Conservation (phyloP, 2,888 invertebrate genomes). For the Byasa hedistus region DNA sequence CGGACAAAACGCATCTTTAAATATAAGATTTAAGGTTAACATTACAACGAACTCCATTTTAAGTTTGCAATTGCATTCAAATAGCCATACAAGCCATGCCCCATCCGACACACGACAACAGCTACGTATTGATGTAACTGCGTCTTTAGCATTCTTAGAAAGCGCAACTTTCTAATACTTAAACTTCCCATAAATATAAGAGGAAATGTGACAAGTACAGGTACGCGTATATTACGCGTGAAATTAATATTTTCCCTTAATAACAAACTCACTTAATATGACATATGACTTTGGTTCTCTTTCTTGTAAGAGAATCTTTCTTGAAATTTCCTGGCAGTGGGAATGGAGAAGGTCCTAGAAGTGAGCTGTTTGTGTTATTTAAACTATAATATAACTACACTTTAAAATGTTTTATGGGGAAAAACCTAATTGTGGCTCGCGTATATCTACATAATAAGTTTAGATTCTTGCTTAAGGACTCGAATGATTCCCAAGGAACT, state of each 20-base stretch:
- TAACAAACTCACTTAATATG: neutral
- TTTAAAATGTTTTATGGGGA: no score
- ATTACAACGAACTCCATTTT: slow-evolving; percentile 34
- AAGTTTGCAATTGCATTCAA: slow-evolving; percentile 37
- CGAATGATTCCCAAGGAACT: no score
- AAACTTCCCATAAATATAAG: slow-evolving; percentile 29
- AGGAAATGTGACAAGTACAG: slow-evolving; percentile 17
- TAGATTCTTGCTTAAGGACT: no score
- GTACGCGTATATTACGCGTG: slow-evolving; percentile 8
- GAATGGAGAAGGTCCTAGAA: no score
- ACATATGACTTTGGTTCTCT: no score
- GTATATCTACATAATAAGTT: no score
- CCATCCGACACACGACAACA: slow-evolving; percentile 60
- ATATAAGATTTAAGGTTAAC: slow-evolving; percentile 39
- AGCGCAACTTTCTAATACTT: slow-evolving; percentile 61
- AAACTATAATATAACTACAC: no score
- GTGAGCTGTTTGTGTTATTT: no score
- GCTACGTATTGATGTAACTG: slow-evolving; percentile 56
- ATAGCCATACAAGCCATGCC: slow-evolving; percentile 43
- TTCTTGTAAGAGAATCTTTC: no score
- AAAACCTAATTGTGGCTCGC: no score
- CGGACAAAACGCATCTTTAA: slow-evolving; percentile 37
- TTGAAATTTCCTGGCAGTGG: no score
- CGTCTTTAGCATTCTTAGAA: slow-evolving; percentile 54
- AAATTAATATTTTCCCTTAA: neutral